Percentiles rank a stretch among this genome's conserved stretches.
Evolutionary conservation across 2,113 vertebrate genomes (phyloP).

Genomic region (Cricetomys ansorgei): DNA sequence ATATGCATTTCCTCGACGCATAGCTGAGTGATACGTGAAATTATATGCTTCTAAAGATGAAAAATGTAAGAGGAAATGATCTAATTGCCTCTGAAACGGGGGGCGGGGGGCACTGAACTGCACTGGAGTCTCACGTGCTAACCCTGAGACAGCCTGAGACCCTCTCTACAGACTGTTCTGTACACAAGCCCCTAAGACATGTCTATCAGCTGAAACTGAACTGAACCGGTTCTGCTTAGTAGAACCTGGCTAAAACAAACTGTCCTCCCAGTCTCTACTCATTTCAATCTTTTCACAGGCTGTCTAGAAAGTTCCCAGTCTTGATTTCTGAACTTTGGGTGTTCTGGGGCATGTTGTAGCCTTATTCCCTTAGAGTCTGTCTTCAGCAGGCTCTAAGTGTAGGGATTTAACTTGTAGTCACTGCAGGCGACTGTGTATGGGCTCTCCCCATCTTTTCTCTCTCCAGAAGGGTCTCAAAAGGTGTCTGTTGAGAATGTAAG

Average conservation of each 20-base stretch:
- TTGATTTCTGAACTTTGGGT: conserved; percentile 50
- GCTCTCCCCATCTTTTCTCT: not conserved
- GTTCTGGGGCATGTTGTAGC: not conserved
- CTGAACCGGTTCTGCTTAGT: not conserved
- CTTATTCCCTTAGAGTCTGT: conserved; percentile 38
- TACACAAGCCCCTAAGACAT: conserved; percentile 48
- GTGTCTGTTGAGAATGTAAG: conserved; percentile 41
- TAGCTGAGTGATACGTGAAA: conserved; percentile 87
- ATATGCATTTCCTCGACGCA: conserved; percentile 87
- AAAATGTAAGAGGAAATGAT: conserved; percentile 70
- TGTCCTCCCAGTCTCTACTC: not conserved
- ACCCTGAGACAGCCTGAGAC: conserved; percentile 57
- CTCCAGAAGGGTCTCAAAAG: conserved; percentile 37
- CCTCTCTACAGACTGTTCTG: conserved; percentile 34
- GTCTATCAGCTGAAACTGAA: conserved; percentile 61
- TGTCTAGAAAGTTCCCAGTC: not conserved
- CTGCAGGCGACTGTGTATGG: not conserved
- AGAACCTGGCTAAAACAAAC: conserved; percentile 4
- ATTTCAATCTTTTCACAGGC: not conserved
- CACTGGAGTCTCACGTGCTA: conserved; percentile 37
- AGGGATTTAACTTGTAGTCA: conserved; percentile 46
- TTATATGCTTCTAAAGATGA: conserved; percentile 84
- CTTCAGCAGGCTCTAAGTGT: conserved; percentile 32
- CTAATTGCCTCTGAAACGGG: conserved; percentile 69
- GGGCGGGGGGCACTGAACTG: not conserved